phyloP scores from a whole-genome alignment of 1,140 invertebrate genomes.

The Eubasilissa regina region DNA sequence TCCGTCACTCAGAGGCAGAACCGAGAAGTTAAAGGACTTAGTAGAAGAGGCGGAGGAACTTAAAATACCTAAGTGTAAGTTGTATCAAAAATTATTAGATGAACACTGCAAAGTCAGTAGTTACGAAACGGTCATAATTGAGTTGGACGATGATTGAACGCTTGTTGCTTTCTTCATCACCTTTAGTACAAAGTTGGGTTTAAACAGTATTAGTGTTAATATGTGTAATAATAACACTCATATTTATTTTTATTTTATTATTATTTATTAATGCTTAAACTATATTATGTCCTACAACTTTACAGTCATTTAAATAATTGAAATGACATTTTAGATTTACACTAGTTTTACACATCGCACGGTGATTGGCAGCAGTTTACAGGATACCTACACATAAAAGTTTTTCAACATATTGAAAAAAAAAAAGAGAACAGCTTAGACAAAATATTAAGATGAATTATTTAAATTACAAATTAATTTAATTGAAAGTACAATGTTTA shows the following conservation, averaged over 20 bases:
- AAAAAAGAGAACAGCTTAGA: too few relatives aligned
- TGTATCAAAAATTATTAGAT: slow-evolving; percentile 66
- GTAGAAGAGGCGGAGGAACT: slow-evolving; percentile 69
- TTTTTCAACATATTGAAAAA: too few relatives aligned
- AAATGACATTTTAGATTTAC: too few relatives aligned
- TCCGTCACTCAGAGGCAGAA: slow-evolving; percentile 77
- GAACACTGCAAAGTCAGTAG: slow-evolving; percentile 67
- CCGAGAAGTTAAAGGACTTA: slow-evolving; percentile 76
- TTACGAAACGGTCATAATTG: slow-evolving; percentile 66
- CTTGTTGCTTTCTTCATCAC: slow-evolving; percentile 16
- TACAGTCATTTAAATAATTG: too few relatives aligned
- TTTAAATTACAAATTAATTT: too few relatives aligned
- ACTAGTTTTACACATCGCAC: too few relatives aligned
- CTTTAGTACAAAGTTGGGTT: slow-evolving; percentile 57
- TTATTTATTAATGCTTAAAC: not conserved
- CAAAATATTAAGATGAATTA: too few relatives aligned
- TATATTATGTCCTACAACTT: not conserved
- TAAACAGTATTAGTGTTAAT: slow-evolving; percentile 53
- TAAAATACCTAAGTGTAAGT: slow-evolving; percentile 70
- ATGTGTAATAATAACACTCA: too few relatives aligned
- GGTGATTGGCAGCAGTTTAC: too few relatives aligned
- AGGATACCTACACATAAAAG: too few relatives aligned
- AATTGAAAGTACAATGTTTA: too few relatives aligned
- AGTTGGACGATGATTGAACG: slow-evolving; percentile 63
- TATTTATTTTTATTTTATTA: too few relatives aligned